A percentile compares a stretch with the other conserved stretches of the same genome.
Evolutionary conservation across 1,140 invertebrate species (phyloP).

Genomic region (Mylabris phalerata): DNA sequence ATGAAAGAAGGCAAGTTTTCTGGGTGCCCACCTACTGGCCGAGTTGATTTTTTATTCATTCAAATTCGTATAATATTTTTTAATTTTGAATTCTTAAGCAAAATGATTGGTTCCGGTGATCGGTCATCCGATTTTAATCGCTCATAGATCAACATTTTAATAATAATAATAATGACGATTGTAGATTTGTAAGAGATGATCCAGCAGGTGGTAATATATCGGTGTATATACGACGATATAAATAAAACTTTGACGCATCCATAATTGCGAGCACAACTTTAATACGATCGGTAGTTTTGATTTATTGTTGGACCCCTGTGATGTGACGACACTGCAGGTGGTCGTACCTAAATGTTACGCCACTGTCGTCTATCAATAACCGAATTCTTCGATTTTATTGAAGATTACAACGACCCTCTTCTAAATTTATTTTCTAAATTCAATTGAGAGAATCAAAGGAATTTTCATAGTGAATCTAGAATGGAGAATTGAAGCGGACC

Average conservation of each 20-base stretch:
- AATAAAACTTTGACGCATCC: conserved; percentile 38
- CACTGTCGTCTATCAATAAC: conserved; percentile 14
- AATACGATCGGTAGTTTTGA: conserved; percentile 38
- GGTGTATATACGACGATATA: conserved; percentile 21
- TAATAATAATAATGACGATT: conserved; percentile 6
- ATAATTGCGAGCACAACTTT: conserved; percentile 36
- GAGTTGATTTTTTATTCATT: too few species aligned
- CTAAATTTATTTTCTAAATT: too few species aligned
- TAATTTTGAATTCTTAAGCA: too few species aligned
- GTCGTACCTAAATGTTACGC: conserved; percentile 26
- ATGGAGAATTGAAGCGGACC: conserved; percentile 10
- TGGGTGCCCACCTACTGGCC: too few species aligned
- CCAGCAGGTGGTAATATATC: conserved; percentile 29
- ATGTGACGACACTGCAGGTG: conserved; percentile 23
- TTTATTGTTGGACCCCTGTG: conserved; percentile 32
- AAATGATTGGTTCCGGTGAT: conserved; percentile 9
- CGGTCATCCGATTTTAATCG: conserved; percentile 13
- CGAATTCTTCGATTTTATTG: not conserved
- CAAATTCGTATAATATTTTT: too few species aligned
- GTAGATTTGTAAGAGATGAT: conserved; percentile 9
- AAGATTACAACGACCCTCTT: not conserved
- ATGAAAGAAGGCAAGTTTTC: too few species aligned
- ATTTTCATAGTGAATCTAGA: conserved; percentile 12
- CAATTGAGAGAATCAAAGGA: conserved; percentile 17
- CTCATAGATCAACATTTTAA: not conserved